Base-by-base conservation (phyloP, 1,140 invertebrate species). In the Aphelinus atriplicis region DNA sequence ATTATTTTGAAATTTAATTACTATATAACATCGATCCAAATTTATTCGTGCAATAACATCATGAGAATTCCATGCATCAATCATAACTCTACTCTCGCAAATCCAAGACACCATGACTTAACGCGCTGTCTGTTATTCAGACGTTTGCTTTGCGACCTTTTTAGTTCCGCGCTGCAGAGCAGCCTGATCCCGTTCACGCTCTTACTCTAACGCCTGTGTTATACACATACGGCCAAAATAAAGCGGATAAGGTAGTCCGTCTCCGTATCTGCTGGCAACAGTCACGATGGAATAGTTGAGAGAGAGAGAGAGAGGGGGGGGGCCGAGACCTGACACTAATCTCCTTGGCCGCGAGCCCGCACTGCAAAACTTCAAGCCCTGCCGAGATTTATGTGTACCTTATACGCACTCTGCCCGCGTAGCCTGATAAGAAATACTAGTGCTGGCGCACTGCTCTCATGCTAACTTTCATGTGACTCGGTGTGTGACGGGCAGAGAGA, bases 301-400 rank as follows among this genome's bases (percentile, higher is more conserved):
- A 50, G 74, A 77, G 3, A 62, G 48, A 53, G 26, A 26, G 26
- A 70, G 46, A 63, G 48, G 58, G 58, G 43, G 58, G 47, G 56
- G 48, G 26, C 1, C 53, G 43, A 58, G 75, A 73, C 61, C 71
- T 75, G 77, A 70, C 76, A 80, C 79, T 83, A 83, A 83, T 84
- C 79, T 78, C 68, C 80, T 82, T 84, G 79, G 79, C 80, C 75
- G 73, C 76, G 79, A 82, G 75, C 82, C 80, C 71, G 79, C 77
- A 10, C 7, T 7, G 63, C 51, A 65, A 65, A 65, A 65, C 47
- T 65, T 65, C 50, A 48, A 65, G 50, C 47, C 26, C 63, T 53
- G 50, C 63, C 50, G 10, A 42, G 50, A 65, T 65, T 65, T 65
- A 53, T 65, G 63, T 65, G 47, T 65, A 51, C 48, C 26, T 26